These are phyloP conservation scores for Chionodraco myersi DNA, from an alignment of 2,113 vertebrate species.

Conservation along the genomic window DNA sequence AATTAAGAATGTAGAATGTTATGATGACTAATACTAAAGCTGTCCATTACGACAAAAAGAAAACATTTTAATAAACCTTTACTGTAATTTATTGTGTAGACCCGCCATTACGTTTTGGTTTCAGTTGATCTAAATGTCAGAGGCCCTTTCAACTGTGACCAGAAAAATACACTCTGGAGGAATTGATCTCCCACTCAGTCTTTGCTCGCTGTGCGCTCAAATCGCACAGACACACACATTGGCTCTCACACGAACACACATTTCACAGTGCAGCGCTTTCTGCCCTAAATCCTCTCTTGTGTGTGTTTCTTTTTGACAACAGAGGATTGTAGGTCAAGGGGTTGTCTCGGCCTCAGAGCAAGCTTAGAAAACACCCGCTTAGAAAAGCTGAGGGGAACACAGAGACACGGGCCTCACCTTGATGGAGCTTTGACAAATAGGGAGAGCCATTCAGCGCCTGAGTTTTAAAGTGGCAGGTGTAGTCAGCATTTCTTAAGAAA, in stretches of 20 bases:
- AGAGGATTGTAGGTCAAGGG: slow-evolving; percentile 64
- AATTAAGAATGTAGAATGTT: not conserved
- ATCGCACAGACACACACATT: slow-evolving; percentile 26
- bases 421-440: slow-evolving; percentile 47
- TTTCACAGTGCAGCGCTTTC: slow-evolving; percentile 47
- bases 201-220: slow-evolving; percentile 27
- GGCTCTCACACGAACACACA: slow-evolving; percentile 17
- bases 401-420: slow-evolving; percentile 16
- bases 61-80: not conserved
- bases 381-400: slow-evolving; percentile 20
- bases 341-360: slow-evolving; percentile 40
- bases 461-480: slow-evolving; percentile 36
- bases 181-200: slow-evolving; percentile 29
- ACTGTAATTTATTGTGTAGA: not conserved
- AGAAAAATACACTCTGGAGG: slow-evolving; percentile 14
- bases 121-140: slow-evolving; percentile 43
- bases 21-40: not conserved
- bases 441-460: not conserved
- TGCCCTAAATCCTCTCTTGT: slow-evolving; percentile 48
- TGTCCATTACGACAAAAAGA: not conserved
- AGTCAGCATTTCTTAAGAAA: slow-evolving; percentile 22
- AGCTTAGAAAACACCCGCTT: slow-evolving; percentile 33
- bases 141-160: slow-evolving; percentile 43
- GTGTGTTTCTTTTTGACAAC: slow-evolving; percentile 55
- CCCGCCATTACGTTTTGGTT: not conserved